Percentiles rank a stretch among this genome's conserved stretches.
Evolutionary conservation across 2,113 vertebrate genomes (phyloP).

Genomic region (Syrrhaptes paradoxus): DNA sequence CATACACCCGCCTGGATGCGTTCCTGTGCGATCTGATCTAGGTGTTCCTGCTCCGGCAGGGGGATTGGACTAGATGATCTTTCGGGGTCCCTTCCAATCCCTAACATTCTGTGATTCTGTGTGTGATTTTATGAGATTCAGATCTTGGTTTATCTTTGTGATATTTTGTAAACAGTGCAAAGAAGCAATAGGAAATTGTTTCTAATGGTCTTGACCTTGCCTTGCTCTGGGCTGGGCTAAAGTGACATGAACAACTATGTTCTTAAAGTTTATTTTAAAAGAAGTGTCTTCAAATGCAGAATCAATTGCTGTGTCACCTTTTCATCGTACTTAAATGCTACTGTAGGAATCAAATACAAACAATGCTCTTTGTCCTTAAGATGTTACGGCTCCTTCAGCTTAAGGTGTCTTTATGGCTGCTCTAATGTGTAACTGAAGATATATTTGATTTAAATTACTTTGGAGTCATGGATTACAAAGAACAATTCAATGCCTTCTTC

Average conservation of each 20-base stretch:
- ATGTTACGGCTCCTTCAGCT: not conserved
- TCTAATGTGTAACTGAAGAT: not conserved
- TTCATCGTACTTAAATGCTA: not conserved
- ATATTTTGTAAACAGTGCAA: not conserved
- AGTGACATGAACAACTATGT: not conserved
- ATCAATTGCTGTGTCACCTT: not conserved
- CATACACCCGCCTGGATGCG: too few species aligned
- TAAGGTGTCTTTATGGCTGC: not conserved
- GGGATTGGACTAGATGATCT: too few species aligned
- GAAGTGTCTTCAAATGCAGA: not conserved
- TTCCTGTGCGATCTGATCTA: too few species aligned
- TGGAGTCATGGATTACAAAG: constrained; percentile 10
- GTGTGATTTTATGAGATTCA: not conserved
- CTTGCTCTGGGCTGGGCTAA: not conserved
- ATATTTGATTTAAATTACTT: constrained; percentile 34
- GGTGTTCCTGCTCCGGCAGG: too few species aligned
- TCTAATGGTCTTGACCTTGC: not conserved
- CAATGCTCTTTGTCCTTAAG: constrained; percentile 7
- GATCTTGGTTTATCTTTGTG: not conserved
- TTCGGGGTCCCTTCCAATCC: too few species aligned
- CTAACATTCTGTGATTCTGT: too few species aligned
- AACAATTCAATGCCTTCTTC: not conserved
- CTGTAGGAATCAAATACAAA: not conserved
- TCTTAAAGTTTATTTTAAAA: not conserved
- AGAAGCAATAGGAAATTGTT: not conserved